Conservation (phyloP, 92 coral and sea anemone species). For the Palythoa grandiflora region DNA sequence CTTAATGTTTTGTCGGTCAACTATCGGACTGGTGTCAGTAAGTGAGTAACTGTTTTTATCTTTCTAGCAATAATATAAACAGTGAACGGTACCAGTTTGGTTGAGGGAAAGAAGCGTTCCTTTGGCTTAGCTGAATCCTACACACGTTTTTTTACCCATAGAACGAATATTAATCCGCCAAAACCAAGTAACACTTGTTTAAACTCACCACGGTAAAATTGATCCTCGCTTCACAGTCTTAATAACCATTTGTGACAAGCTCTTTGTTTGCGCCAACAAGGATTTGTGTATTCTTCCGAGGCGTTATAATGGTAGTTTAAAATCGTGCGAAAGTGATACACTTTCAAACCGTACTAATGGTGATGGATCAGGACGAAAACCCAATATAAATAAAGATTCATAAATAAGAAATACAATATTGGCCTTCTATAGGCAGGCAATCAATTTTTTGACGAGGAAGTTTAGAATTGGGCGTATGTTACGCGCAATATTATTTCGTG, state of each 20-base stretch:
- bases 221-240: conserved; percentile 3
- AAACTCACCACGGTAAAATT: background rate
- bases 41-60: background rate
- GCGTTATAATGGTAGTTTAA: background rate
- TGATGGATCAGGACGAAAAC: background rate
- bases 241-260: conserved; percentile 1
- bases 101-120: no score
- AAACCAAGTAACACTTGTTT: background rate
- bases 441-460: background rate
- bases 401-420: background rate
- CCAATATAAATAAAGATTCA: background rate
- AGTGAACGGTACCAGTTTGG: no score
- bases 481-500: background rate
- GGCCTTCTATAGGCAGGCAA: background rate
- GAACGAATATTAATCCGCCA: background rate
- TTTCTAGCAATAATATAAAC: no score
- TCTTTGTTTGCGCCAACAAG: background rate
- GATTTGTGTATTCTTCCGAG: background rate
- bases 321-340: background rate
- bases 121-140: no score
- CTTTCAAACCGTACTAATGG: background rate
- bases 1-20: background rate
- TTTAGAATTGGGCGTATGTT: background rate
- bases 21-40: background rate
- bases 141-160: no score